Conservation (phyloP, 1,140 invertebrate genomes). For the Himalopsyche phryganea region DNA sequence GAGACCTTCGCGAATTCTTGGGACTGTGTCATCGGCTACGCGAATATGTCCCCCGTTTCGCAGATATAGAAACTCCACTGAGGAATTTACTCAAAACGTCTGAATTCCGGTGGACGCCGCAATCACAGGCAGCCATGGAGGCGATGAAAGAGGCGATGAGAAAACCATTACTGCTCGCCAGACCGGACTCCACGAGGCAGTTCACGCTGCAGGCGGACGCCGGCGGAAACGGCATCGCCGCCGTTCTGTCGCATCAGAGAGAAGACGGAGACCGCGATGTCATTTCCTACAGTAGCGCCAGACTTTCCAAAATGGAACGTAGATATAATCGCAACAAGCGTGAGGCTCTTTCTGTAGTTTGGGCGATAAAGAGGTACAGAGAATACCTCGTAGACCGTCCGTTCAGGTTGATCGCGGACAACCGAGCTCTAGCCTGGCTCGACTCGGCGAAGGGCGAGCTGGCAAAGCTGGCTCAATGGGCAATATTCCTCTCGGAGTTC, state of each 20-base stretch:
- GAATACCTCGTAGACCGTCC: not conserved
- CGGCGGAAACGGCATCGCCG: not conserved
- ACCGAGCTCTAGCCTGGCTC: constrained; percentile 1
- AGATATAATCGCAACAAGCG: not conserved
- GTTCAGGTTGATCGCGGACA: not conserved
- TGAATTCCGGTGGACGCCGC: not conserved
- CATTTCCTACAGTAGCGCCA: not conserved
- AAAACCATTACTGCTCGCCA: not conserved
- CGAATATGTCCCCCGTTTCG: not conserved
- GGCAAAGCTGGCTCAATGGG: constrained; percentile 6
- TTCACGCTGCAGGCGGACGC: constrained; percentile 3
- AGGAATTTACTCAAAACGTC: not conserved
- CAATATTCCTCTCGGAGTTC: constrained; percentile 5
- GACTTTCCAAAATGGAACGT: not conserved
- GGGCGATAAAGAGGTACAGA: constrained; percentile 4
- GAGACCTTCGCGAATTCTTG: not conserved
- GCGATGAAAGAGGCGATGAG: not conserved
- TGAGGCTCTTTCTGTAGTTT: not conserved
- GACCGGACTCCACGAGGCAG: not conserved
- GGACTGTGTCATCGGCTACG: not conserved
- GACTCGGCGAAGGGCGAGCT: not conserved
- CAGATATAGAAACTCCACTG: not conserved
- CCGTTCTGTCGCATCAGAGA: not conserved
- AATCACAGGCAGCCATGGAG: not conserved
- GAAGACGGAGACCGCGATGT: not conserved